Evolutionary conservation across 1,140 invertebrate species (phyloP), one percentile per base, ranked within the genome.

Genomic region (Drosophila quadrilineata): DNA sequence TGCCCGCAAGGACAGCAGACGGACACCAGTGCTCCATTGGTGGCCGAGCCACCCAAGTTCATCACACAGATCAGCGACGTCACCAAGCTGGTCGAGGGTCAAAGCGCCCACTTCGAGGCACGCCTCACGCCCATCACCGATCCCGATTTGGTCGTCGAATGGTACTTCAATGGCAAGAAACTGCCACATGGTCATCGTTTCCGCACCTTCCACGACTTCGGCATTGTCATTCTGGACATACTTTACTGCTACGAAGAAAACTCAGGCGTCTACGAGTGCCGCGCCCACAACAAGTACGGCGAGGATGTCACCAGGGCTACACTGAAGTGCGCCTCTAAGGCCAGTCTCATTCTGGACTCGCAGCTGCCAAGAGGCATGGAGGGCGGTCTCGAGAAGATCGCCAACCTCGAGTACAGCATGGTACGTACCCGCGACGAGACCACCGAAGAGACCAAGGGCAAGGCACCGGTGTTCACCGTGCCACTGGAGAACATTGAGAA

Each of bases 221-320:
- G 95, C 59, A 97, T 98, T 87, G 98, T 99, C 22, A 97, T 98
- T 73, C 92, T 99, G 57, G 98, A 99, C 80, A 98, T 99, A 60
- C 90, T 99, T 1, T 99, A 98, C 88, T 98, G 97, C 73, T 99
- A 98, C 87, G 96, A 97, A 90, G 97, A 99, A 91, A 98, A 99
- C 90, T 97, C 96, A 40, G 98, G 98, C 22, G 93, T 94, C 12
- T 98, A 97, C 82, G 96, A 98, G 91, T 97, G 96, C 87, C 92
- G 96, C 67, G 97, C 98, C 12, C 94, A 94, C 8, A 99, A 99
- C 84, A 96, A 97, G 89, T 93, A 96, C 57, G 97, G 97, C n/a
- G 92, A 94, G 84, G 97, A 98, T 89, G 92, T 93, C 0, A 98
- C 97, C 0, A 95, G 94, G 72, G 95, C 97, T 6, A 94, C 92